Conservation (phyloP, 1,140 invertebrate genomes). For the Formica exsecta region DNA sequence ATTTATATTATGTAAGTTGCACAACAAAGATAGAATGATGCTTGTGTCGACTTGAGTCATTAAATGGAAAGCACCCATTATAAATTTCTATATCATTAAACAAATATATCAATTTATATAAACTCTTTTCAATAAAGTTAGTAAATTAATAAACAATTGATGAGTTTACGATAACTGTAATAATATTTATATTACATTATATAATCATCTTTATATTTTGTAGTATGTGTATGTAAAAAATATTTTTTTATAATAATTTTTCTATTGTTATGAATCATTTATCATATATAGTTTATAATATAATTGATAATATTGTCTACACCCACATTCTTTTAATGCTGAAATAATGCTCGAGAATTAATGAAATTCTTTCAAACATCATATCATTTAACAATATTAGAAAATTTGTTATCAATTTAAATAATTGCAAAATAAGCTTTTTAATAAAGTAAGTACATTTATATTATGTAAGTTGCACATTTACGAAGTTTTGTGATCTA, state of each 20-base stretch:
- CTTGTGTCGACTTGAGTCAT: too few relatives aligned
- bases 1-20: neutral
- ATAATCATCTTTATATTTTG: neutral
- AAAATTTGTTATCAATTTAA: neutral
- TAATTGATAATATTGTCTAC: too few relatives aligned
- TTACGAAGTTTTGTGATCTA: neutral
- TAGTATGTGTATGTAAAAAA: neutral
- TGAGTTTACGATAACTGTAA: neutral
- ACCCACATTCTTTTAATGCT: neutral
- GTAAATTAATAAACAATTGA: neutral
- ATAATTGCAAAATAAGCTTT: neutral
- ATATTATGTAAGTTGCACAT: neutral
- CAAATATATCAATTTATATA: neutral
- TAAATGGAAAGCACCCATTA: too few relatives aligned
- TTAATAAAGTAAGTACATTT: neutral
- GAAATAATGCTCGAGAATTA: conserved; percentile 2
- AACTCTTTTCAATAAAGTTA: neutral
- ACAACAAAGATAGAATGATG: neutral
- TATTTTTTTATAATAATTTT: neutral
- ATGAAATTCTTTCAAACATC: neutral
- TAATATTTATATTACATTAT: neutral
- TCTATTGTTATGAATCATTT: neutral
- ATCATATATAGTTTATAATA: too few relatives aligned
- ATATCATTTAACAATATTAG: neutral
- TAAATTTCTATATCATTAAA: conserved; percentile 1